Percentiles rank a stretch among this genome's conserved stretches.
Conservation (phyloP, 2,113 vertebrate genomes). For the Rhadina sibilatrix region DNA sequence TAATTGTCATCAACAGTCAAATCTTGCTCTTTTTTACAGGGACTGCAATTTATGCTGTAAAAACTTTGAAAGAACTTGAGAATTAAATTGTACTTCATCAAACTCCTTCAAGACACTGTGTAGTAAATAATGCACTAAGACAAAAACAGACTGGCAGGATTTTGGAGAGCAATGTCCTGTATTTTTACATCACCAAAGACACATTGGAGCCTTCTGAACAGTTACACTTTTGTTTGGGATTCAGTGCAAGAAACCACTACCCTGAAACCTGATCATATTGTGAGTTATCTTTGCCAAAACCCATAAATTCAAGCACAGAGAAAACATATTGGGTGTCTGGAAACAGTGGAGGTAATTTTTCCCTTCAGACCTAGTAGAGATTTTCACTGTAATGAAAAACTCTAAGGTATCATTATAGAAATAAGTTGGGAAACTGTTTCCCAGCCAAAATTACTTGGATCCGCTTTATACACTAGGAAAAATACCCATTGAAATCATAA, state of each 20-base stretch:
- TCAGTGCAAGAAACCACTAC: neutral
- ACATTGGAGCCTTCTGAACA: neutral
- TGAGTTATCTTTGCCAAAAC: neutral
- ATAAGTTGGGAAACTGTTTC: slow-evolving; percentile 31
- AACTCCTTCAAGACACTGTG: neutral
- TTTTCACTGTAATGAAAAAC: slow-evolving; percentile 60
- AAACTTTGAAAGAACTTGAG: neutral
- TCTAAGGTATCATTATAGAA: slow-evolving; percentile 9
- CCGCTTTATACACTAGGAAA: neutral
- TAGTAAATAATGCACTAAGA: neutral
- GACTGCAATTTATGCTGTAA: neutral
- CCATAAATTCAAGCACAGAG: slow-evolving; percentile 27
- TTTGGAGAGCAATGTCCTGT: neutral
- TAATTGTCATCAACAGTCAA: neutral
- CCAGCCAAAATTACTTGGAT: slow-evolving; percentile 51
- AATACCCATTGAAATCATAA: slow-evolving; percentile 27
- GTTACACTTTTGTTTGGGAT: neutral
- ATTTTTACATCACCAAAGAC: neutral
- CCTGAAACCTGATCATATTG: neutral
- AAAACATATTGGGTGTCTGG: slow-evolving; percentile 11
- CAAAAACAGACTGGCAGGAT: neutral
- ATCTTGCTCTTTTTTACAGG: neutral
- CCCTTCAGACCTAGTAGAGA: slow-evolving; percentile 16
- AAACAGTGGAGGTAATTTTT: slow-evolving; percentile 5
- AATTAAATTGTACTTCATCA: neutral